Evolutionary conservation across 2,797 vertebrate genomes (phyloP), one percentile per base, ranked within the genome.

Genomic region (Pithecia hirsuta): DNA sequence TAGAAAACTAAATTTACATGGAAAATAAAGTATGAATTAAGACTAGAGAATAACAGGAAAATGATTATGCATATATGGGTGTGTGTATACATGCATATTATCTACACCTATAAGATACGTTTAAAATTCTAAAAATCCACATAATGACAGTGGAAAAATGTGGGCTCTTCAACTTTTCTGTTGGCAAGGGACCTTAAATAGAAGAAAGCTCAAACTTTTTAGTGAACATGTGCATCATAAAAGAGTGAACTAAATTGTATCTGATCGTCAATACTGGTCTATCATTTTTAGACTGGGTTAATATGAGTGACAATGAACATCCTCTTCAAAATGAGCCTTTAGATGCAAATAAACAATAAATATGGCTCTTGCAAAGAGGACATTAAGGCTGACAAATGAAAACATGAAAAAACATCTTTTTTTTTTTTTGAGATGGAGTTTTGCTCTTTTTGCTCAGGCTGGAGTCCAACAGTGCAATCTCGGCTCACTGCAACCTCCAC

Each of bases 81-180:
- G 76, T 76, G 86, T 72, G 52, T 33, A 48, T 33, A 46, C 4
- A 79, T 44, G 19, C 64, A 50, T 20, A 70, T 64, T 39, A 76
- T 84, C 36, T 84, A 52, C 26, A 83, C 28, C 33, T 74, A 44
- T 0, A 28, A 17, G 36, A 61, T 12, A 72, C 26, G 14, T 85
- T 52, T 91, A 91, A 95, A 91, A 85, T 89, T 88, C 52, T 50
- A 44, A 91, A 86, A 79, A 67, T 75, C 15, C 55, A 78, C 6
- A 14, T 67, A 48, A 36, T 13, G 41, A 83, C 11, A 84, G 57
- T 55, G 72, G 61, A 80, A 96, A 96, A 55, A 72, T 44, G 78
- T 78, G 13, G 75, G 26, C 3, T 70, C 67, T 83, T 87, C 46
- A 33, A 95, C 33, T 74, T 78, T 87, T 91, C 72, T 93, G 14